Conservation (phyloP, 2,113 vertebrate genomes). For the Neolamprologus brichardi region DNA sequence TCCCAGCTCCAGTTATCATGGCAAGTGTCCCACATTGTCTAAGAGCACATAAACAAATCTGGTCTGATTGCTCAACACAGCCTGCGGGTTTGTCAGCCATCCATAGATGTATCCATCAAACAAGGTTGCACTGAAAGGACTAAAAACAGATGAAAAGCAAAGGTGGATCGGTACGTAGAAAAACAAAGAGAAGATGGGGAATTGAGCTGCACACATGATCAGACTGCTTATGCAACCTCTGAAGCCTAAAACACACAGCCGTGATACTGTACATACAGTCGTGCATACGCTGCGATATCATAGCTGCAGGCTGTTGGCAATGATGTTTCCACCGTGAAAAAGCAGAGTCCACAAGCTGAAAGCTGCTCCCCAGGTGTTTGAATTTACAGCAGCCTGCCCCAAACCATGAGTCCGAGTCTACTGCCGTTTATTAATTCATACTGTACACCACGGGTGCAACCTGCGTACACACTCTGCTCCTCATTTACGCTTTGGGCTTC, state of each 20-base stretch:
- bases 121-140: background rate
- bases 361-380: background rate
- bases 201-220: background rate
- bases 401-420: background rate
- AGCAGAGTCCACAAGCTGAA: background rate
- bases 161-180: background rate
- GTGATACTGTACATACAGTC: background rate
- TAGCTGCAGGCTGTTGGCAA: conserved; percentile 40
- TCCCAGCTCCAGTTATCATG: conserved; percentile 62
- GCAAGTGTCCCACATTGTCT: conserved; percentile 62
- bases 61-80: conserved; percentile 67
- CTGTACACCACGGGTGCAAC: background rate
- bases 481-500: background rate
- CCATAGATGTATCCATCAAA: conserved; percentile 32
- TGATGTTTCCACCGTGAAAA: conserved; percentile 2
- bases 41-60: conserved; percentile 63
- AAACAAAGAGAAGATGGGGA: background rate
- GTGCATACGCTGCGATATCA: conserved; percentile 9
- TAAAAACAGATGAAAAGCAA: background rate
- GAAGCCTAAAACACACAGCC: background rate
- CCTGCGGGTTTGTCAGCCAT: conserved; percentile 49
- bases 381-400: background rate
- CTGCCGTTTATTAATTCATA: background rate
- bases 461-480: background rate
- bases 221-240: background rate